Percentiles rank a stretch among this genome's conserved stretches.
These are phyloP conservation scores for Crioceris asparagi DNA, from an alignment of 2,888 invertebrate genomes.

Conservation along the genomic window DNA sequence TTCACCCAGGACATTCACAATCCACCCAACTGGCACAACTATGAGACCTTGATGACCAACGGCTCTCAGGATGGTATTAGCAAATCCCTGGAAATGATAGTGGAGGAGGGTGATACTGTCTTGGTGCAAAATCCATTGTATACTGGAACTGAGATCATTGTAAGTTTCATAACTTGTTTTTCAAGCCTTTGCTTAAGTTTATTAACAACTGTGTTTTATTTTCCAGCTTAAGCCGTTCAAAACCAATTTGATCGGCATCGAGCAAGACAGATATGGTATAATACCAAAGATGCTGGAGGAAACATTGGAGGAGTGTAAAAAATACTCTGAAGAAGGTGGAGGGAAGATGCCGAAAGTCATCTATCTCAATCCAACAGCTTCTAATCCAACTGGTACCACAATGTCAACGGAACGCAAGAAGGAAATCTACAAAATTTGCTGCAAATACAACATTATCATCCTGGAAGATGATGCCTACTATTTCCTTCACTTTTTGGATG, in stretches of 20 bases:
- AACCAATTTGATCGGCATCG: conserved; percentile 54
- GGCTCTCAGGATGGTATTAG: conserved; percentile 72
- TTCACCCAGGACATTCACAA: conserved; percentile 54
- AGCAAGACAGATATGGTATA: conserved; percentile 59
- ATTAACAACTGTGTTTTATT: neutral
- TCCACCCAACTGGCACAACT: conserved; percentile 51
- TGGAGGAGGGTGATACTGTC: conserved; percentile 60
- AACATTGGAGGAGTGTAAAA: conserved; percentile 44
- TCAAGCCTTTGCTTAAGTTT: neutral
- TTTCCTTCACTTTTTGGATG: conserved; percentile 61
- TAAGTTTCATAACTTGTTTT: conserved; percentile 35
- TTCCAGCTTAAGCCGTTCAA: conserved; percentile 57
- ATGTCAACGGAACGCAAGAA: conserved; percentile 53
- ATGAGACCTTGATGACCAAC: conserved; percentile 56
- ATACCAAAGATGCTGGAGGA: conserved; percentile 49
- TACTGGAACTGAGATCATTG: conserved; percentile 56
- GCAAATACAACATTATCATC: conserved; percentile 65
- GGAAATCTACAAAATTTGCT: conserved; percentile 63
- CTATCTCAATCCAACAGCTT: conserved; percentile 61
- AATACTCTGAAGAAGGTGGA: conserved; percentile 33
- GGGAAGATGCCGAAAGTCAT: conserved; percentile 56
- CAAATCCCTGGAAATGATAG: conserved; percentile 59
- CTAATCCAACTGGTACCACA: conserved; percentile 65
- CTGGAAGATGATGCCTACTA: conserved; percentile 77
- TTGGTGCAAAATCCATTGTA: conserved; percentile 62